A percentile compares a stretch with the other conserved stretches of the same genome.
Conservation (phyloP, 2,888 invertebrate genomes). For the Xestia rhomboidea region DNA sequence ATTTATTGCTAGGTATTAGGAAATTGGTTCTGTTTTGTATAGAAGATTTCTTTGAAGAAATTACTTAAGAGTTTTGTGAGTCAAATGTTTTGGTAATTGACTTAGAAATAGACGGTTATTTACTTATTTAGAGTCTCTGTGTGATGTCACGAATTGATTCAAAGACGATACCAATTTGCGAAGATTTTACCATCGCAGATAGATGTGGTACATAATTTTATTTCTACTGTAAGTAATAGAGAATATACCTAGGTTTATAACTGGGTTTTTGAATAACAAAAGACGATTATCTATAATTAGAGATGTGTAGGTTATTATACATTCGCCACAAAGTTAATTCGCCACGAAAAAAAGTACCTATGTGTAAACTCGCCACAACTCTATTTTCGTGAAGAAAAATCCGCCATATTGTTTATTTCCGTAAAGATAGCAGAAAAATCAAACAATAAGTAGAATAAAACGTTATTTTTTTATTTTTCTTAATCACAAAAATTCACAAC, state of each 20-base stretch:
- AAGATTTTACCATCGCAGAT: neutral
- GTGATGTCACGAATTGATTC: neutral
- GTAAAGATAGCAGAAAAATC: too few relatives aligned
- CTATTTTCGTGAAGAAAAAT: too few relatives aligned
- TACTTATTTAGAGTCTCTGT: neutral
- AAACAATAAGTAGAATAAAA: too few relatives aligned
- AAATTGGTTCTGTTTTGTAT: conserved; percentile 38
- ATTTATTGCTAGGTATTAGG: conserved; percentile 35
- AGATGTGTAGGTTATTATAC: neutral
- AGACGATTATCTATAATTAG: neutral
- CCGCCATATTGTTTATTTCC: too few relatives aligned
- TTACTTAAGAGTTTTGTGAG: conserved; percentile 17
- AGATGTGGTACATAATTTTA: neutral
- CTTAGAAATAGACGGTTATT: neutral
- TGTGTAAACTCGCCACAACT: too few relatives aligned
- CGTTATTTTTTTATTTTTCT: too few relatives aligned
- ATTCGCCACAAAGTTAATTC: too few relatives aligned
- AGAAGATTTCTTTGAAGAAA: conserved; percentile 25
- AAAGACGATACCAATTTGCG: neutral
- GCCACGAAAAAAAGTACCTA: too few relatives aligned
- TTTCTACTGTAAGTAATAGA: neutral
- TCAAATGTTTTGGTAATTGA: conserved; percentile 13
- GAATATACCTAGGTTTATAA: neutral
- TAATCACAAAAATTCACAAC: too few relatives aligned
- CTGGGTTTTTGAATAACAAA: neutral